Evolutionary conservation across 2,888 invertebrate genomes (phyloP).

Genomic region (Pedicia rivosa): DNA sequence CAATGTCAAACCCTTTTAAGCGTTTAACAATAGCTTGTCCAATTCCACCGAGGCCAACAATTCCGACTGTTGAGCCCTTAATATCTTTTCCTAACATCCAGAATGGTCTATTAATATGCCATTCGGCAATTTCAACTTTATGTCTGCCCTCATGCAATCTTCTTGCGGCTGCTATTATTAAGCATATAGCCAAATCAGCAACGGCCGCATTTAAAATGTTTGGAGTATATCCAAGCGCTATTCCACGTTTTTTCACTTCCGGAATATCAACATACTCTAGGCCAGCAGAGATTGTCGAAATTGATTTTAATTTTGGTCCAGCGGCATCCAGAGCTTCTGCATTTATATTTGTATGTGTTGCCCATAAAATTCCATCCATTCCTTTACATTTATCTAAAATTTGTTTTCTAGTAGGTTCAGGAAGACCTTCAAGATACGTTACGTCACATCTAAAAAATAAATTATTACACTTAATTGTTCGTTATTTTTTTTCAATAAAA

Average conservation of each 20-base stretch:
- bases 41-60: constrained; percentile 68
- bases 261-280: constrained; percentile 64
- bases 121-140: constrained; percentile 46
- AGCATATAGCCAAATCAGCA: constrained; percentile 65
- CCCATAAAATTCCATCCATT: constrained; percentile 27
- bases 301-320: constrained; percentile 50
- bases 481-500: no score
- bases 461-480: no score
- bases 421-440: constrained; percentile 19
- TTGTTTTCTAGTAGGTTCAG: constrained; percentile 19
- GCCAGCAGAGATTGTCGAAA: constrained; percentile 77
- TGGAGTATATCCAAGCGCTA: constrained; percentile 69
- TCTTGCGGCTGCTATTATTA: constrained; percentile 59
- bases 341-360: constrained; percentile 19
- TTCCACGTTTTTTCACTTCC: constrained; percentile 50
- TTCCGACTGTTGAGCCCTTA: constrained; percentile 60
- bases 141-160: constrained; percentile 59
- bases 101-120: constrained; percentile 49
- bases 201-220: constrained; percentile 57
- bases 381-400: constrained; percentile 24
- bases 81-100: constrained; percentile 72
- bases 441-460: constrained; percentile 23
- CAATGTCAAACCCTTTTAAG: constrained; percentile 55
- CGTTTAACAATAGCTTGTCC: constrained; percentile 59
- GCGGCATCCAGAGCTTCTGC: constrained; percentile 24